These are phyloP conservation scores for Rhagonycha fulva DNA, from an alignment of 2,888 invertebrate genomes.

Conservation along the genomic window DNA sequence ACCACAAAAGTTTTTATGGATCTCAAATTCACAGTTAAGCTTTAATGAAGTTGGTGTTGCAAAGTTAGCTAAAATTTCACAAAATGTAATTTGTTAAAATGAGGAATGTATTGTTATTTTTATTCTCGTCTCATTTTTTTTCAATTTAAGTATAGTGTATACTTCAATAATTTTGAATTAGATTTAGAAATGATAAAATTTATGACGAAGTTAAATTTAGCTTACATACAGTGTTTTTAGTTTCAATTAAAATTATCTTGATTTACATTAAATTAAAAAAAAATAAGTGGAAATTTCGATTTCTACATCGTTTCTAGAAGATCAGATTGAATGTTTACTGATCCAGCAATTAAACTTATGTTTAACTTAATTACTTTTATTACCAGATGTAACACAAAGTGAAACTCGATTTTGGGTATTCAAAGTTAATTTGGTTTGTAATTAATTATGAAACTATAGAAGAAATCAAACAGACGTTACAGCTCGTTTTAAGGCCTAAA, in stretches of 20 bases:
- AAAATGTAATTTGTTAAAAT: not conserved
- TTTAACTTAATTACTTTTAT: not conserved
- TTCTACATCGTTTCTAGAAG: not conserved
- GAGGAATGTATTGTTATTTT: not conserved
- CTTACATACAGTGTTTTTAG: not conserved
- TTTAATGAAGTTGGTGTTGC: not conserved
- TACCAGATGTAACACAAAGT: not conserved
- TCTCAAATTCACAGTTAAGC: not conserved
- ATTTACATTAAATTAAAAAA: not conserved
- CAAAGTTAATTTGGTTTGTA: not conserved
- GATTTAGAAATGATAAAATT: not conserved
- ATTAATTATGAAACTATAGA: not conserved
- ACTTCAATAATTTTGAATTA: not conserved
- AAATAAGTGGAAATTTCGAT: not conserved
- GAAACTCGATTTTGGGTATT: not conserved
- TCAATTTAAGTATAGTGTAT: not conserved
- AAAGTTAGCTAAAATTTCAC: not conserved
- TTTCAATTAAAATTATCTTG: not conserved
- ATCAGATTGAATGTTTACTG: not conserved
- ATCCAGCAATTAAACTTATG: not conserved
- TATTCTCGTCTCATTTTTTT: not conserved
- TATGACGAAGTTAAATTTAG: not conserved
- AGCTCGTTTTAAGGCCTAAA: no score
- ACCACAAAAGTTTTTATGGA: not conserved
- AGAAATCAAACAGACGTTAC: not conserved